These are phyloP conservation scores for Sebastes diploproa DNA, from an alignment of 2,797 vertebrate genomes.

Conservation along the genomic window DNA sequence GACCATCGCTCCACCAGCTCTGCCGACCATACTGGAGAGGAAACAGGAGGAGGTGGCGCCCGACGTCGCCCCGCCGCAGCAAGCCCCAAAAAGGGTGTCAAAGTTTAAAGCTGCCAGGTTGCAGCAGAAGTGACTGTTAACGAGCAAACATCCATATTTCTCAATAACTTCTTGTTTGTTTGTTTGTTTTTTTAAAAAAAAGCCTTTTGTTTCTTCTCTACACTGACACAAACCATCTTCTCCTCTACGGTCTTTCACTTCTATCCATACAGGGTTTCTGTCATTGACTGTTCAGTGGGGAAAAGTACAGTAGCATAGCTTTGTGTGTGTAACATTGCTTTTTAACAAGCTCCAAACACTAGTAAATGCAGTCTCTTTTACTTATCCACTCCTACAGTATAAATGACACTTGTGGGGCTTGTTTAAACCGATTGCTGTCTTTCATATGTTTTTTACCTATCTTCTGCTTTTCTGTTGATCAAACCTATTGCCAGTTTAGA, in stretches of 20 bases:
- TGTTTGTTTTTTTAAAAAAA: neutral
- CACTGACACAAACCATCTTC: neutral
- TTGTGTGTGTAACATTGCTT: neutral
- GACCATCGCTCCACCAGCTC: constrained; percentile 83
- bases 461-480: constrained; percentile 24
- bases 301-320: constrained; percentile 12
- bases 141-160: neutral
- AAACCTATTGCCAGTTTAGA: constrained; percentile 12
- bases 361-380: neutral
- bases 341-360: neutral
- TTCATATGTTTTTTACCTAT: neutral
- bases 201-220: neutral
- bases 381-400: neutral
- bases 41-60: constrained; percentile 88
- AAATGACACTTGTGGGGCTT: constrained; percentile 1
- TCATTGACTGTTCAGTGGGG: neutral
- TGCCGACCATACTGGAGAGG: constrained; percentile 92
- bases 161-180: neutral
- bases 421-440: neutral
- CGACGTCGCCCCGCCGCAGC: constrained; percentile 68
- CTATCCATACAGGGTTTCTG: neutral
- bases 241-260: neutral
- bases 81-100: constrained; percentile 86
- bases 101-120: constrained; percentile 95
- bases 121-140: constrained; percentile 83